Evolutionary conservation across 2,797 vertebrate species (phyloP), one percentile per base, ranked within the genome.

Genomic region (Molossus molossus): DNA sequence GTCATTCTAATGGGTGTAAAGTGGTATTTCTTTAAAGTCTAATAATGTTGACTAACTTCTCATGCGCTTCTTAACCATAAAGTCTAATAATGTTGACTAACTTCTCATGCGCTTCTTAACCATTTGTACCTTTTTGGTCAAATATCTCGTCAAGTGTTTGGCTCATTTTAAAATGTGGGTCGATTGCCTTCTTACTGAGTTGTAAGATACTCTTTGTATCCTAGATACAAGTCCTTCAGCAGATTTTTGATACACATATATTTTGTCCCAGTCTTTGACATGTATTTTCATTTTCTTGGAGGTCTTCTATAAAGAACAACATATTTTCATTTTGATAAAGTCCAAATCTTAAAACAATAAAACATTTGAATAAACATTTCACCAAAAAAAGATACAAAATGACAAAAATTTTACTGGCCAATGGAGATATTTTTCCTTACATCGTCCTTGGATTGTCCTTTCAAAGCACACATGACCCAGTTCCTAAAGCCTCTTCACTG

Each of bases 261-360:
- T 91, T 60, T 60, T 73, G 17, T 25, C n/a, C 4, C 13, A 87
- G 45, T n/a, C 57, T 81, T 87, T 82, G 53, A 53, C 37, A 67
- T 53, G 8, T 10, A 25, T 82, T 94, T 94, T 91, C 57, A 67
- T 80, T 91, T 73, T 75, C 70, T 60, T 83, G 76, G 29, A 25
- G 20, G 29, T 40, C 1, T 57, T 18, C 75, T 89, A 37, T 81
- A 21, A 57, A 53, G 14, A 86, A 29, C 9, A 86, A 73, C 64
- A 57, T 80, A 25, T 65, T 81, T 73, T 40, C 5, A 11, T 65
- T 80, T 73, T 91, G 12, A 80, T 48, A 7, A 75, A 91, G 11
- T 65, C 20, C 17, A 76, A 57, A 75, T 65, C 65, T 48, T 29
- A 45, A 82, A 64, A 62, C 14, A 53, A n/a, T n/a, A 79, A 79